Evolutionary conservation across 2,113 vertebrate genomes (phyloP).

Genomic region (Dasyornis broadbenti): DNA sequence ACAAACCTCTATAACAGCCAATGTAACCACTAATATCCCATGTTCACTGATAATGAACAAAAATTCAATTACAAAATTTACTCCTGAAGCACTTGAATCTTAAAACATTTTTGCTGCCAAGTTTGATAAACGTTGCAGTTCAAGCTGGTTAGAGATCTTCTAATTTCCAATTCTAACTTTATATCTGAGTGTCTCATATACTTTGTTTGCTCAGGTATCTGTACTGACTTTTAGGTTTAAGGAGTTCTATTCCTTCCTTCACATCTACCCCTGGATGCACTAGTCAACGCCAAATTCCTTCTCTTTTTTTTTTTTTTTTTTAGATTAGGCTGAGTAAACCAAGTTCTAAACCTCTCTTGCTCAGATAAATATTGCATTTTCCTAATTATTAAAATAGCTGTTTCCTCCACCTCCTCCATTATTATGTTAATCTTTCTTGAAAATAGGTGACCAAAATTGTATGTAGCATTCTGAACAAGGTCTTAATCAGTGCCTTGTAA

Average conservation of each 20-base stretch:
- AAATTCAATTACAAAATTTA: not conserved
- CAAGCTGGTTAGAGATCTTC: not conserved
- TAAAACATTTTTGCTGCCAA: not conserved
- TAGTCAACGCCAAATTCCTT: not conserved
- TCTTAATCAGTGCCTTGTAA: not conserved
- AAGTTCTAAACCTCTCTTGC: not conserved
- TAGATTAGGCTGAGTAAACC: not conserved
- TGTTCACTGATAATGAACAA: not conserved
- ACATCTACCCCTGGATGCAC: not conserved
- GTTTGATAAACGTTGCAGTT: not conserved
- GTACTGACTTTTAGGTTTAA: not conserved
- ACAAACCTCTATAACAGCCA: rapidly evolving
- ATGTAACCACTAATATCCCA: not conserved
- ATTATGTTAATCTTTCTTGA: not conserved
- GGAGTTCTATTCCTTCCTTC: not conserved
- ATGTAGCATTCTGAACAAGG: not conserved
- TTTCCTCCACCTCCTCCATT: not conserved
- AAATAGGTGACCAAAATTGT: not conserved
- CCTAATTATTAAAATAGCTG: not conserved
- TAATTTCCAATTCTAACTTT: not conserved
- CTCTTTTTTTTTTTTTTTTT: not conserved
- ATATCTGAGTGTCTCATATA: not conserved
- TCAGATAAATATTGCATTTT: not conserved
- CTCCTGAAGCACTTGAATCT: not conserved
- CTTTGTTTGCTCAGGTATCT: not conserved